These are phyloP conservation scores for Pseudococcus viburni DNA, from an alignment of 2,888 invertebrate genomes.

Conservation along the genomic window DNA sequence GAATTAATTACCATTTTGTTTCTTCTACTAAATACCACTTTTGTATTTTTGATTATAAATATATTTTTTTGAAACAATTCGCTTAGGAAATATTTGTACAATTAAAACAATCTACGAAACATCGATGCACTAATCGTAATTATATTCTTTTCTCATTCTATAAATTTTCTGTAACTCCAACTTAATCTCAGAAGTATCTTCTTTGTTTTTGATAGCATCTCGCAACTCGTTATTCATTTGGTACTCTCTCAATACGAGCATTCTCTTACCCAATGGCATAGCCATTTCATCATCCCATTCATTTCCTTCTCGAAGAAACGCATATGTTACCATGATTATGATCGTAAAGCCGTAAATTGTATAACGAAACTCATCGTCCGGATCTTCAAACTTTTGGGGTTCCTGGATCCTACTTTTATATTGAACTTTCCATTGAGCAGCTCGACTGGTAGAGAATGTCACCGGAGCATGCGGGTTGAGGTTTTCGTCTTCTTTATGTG, in stretches of 20 bases:
- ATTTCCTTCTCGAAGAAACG: constrained; percentile 2
- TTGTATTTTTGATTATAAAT: constrained; percentile 24
- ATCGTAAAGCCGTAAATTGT: background rate
- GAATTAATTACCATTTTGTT: constrained; percentile 3
- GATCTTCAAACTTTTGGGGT: background rate
- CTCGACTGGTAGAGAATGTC: constrained; percentile 51
- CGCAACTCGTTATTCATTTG: constrained; percentile 7
- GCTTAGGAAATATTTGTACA: constrained; percentile 3
- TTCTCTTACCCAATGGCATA: constrained; percentile 59
- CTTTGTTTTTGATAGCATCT: background rate
- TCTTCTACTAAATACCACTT: background rate
- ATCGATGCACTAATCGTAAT: background rate
- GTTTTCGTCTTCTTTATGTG: background rate
- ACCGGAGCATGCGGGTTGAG: constrained; percentile 38
- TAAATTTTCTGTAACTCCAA: background rate
- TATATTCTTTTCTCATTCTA: constrained; percentile 44
- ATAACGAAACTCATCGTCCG: background rate
- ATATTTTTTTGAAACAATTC: background rate
- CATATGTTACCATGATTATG: background rate
- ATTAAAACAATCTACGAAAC: background rate
- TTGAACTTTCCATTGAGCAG: constrained; percentile 24
- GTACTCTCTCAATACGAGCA: background rate
- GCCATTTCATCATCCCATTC: constrained; percentile 58
- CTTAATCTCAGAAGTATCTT: background rate
- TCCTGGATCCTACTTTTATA: background rate